These are phyloP conservation scores for Cheilosia variabilis DNA, from an alignment of 2,888 invertebrate genomes.

Conservation along the genomic window DNA sequence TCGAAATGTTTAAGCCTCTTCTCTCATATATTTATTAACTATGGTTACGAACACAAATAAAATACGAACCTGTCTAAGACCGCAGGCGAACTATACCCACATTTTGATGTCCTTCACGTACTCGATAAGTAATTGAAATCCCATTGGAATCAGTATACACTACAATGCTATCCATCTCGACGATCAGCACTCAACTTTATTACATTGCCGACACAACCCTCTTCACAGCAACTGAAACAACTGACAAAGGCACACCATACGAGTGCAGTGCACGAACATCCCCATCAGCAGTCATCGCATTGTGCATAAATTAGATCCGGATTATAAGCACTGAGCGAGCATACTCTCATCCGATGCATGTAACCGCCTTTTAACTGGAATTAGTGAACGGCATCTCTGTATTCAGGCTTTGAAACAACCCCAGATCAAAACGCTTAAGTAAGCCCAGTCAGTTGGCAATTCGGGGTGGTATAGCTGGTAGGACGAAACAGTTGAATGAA, in stretches of 20 bases:
- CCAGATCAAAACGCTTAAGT: constrained; percentile 13
- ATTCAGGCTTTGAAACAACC: neutral
- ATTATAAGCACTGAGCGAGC: neutral
- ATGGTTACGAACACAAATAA: too few relatives aligned
- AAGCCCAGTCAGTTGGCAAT: neutral
- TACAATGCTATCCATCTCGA: constrained; percentile 47
- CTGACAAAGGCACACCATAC: neutral
- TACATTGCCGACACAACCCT: constrained; percentile 20
- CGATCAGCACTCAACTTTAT: constrained; percentile 48
- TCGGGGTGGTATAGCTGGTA: neutral
- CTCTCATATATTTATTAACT: too few relatives aligned
- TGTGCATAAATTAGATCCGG: neutral
- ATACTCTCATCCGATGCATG: constrained; percentile 4
- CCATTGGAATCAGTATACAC: constrained; percentile 22
- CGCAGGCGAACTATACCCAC: too few relatives aligned
- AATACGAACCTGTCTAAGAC: too few relatives aligned
- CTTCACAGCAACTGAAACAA: neutral
- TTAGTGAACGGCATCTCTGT: constrained; percentile 6
- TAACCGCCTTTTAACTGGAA: constrained; percentile 7
- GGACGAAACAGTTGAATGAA: constrained; percentile 2
- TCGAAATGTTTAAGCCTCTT: too few relatives aligned
- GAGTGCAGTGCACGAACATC: neutral
- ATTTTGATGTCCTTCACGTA: neutral
- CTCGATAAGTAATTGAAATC: constrained; percentile 53
- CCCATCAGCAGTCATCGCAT: constrained; percentile 13